A percentile compares a stretch with the other conserved stretches of the same genome.
These are phyloP conservation scores for Syrmaticus mikado DNA, from an alignment of 2,113 vertebrate species.

Conservation along the genomic window DNA sequence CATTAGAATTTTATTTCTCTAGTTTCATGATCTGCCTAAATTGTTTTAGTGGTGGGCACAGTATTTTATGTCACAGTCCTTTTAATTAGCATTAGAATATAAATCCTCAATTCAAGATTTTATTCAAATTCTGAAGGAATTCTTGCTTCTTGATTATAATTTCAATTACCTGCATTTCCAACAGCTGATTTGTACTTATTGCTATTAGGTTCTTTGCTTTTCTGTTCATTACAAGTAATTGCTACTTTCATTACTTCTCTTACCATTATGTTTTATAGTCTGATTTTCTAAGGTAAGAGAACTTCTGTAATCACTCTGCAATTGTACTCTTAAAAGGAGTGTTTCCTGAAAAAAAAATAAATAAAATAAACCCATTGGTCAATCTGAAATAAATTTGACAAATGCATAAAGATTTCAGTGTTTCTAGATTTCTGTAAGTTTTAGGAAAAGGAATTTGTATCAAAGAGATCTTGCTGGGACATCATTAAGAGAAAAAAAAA, in stretches of 20 bases:
- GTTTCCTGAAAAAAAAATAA: not conserved
- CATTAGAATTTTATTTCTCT: not conserved
- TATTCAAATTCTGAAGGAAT: slow-evolving; percentile 14
- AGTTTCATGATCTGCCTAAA: not conserved
- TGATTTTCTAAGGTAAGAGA: not conserved
- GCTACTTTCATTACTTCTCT: not conserved
- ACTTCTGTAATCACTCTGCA: not conserved
- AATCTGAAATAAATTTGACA: not conserved
- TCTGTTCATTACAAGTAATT: slow-evolving; percentile 31
- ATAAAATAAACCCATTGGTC: not conserved
- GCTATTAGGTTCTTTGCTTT: slow-evolving; percentile 28
- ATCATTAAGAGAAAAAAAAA: not conserved
- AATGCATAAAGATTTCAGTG: not conserved
- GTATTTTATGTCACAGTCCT: not conserved
- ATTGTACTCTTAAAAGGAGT: not conserved
- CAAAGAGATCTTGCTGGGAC: not conserved
- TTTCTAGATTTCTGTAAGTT: not conserved
- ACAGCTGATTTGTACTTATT: slow-evolving; percentile 12
- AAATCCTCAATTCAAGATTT: not conserved
- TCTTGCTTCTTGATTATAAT: slow-evolving; percentile 30
- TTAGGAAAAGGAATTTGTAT: not conserved
- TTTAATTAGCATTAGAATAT: slow-evolving; percentile 4
- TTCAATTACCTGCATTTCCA: slow-evolving; percentile 35
- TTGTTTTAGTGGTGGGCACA: not conserved
- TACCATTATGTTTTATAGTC: not conserved